These are phyloP conservation scores for Drosophila sproati DNA, from an alignment of 1,140 invertebrate species.

Conservation along the genomic window DNA sequence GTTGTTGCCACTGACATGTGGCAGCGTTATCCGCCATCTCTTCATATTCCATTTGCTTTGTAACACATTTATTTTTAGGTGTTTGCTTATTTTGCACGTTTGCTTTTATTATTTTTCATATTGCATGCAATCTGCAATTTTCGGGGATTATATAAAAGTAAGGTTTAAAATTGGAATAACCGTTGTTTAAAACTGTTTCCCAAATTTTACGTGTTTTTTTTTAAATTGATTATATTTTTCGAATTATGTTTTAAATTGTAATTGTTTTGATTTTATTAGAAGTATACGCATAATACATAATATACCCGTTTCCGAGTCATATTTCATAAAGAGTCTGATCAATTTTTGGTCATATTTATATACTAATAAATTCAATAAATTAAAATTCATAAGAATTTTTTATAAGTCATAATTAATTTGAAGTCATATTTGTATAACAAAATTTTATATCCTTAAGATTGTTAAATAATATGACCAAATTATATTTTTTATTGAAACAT, in stretches of 20 bases:
- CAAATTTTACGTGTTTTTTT: not conserved
- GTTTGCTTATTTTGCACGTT: conserved; percentile 38
- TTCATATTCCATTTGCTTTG: not conserved
- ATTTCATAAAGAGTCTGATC: too few relatives aligned
- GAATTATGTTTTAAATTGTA: not conserved
- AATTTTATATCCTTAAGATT: too few relatives aligned
- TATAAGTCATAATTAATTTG: too few relatives aligned
- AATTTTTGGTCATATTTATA: too few relatives aligned
- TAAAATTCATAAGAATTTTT: not conserved
- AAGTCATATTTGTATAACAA: too few relatives aligned
- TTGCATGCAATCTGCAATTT: not conserved
- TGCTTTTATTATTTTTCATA: not conserved
- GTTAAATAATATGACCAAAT: too few relatives aligned
- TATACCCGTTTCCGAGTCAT: too few relatives aligned
- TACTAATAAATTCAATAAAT: too few relatives aligned
- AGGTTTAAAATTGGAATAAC: not conserved
- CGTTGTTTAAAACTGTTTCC: too few relatives aligned
- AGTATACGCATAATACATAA: too few relatives aligned
- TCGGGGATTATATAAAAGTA: not conserved
- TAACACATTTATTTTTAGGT: conserved; percentile 12
- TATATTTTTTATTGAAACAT: too few relatives aligned
- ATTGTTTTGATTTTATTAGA: not conserved
- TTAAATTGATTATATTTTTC: not conserved
- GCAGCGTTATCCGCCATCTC: conserved; percentile 14
- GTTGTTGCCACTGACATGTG: conserved; percentile 46